Evolutionary conservation across 2,888 invertebrate genomes (phyloP).

Genomic region (Unio delphinus): DNA sequence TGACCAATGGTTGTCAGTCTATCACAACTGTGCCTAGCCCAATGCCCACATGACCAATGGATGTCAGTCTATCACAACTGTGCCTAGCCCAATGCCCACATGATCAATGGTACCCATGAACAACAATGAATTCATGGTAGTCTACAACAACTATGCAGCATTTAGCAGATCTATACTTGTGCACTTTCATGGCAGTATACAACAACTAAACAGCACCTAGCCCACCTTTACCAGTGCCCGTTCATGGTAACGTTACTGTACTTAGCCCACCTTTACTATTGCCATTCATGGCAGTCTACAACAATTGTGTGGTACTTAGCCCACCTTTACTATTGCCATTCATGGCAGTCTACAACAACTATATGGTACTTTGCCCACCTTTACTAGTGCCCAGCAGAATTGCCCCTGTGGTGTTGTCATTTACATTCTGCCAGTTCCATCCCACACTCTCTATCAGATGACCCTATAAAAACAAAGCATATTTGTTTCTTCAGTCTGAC

Average conservation of each 20-base stretch:
- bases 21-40: too few species aligned
- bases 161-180: slow-evolving; percentile 81
- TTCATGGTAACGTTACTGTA: too few species aligned
- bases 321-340: slow-evolving; percentile 87
- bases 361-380: slow-evolving; percentile 70
- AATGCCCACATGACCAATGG: too few species aligned
- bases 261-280: not conserved
- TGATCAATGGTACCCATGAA: too few species aligned
- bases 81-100: slow-evolving; percentile 17
- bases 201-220: too few species aligned
- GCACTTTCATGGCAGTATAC: slow-evolving; percentile 72
- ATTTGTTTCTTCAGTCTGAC: not conserved
- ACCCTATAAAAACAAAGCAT: slow-evolving; percentile 70
- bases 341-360: not conserved
- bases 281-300: slow-evolving; percentile 1
- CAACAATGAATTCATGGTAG: too few species aligned
- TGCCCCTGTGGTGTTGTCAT: slow-evolving; percentile 83
- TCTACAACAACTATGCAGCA: too few species aligned
- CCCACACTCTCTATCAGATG: slow-evolving; percentile 92
- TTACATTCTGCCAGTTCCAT: slow-evolving; percentile 81
- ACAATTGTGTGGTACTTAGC: not conserved
- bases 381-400: slow-evolving; percentile 92
- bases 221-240: too few species aligned
- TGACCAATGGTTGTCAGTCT: too few species aligned
- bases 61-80: not conserved